Evolutionary conservation across 2,113 vertebrate genomes (phyloP).

Genomic region (Podarcis muralis): DNA sequence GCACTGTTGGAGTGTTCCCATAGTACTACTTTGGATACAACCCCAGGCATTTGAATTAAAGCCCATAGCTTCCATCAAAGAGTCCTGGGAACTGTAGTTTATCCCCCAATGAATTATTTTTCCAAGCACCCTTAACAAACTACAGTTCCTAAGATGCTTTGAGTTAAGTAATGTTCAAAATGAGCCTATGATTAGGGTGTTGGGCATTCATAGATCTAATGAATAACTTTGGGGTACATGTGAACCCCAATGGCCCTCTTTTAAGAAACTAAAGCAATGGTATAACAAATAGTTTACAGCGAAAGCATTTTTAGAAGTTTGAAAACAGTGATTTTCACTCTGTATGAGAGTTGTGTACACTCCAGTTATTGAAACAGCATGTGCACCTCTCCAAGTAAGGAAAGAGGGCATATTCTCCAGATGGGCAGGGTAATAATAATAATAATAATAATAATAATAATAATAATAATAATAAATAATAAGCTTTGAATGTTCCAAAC

Average conservation of each 20-base stretch:
- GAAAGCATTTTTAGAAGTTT: background rate
- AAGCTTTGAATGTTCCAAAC: background rate
- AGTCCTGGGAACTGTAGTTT: too few species aligned
- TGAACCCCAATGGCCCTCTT: background rate
- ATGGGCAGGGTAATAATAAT: too few species aligned
- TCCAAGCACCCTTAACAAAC: too few species aligned
- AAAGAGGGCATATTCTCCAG: too few species aligned
- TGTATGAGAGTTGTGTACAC: background rate
- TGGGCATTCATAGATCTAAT: background rate
- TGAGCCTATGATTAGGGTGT: background rate
- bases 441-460: too few species aligned
- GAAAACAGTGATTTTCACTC: background rate
- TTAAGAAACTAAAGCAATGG: background rate
- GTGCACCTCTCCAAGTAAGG: background rate
- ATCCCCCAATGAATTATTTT: too few species aligned
- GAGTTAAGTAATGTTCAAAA: background rate
- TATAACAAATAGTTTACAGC: background rate
- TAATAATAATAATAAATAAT: too few species aligned
- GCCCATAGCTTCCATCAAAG: too few species aligned
- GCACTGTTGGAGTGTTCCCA: too few species aligned
- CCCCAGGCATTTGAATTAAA: too few species aligned
- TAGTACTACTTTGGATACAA: too few species aligned
- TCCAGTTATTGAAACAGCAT: background rate
- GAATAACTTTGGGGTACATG: too few species aligned
- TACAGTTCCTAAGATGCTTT: background rate